These are phyloP conservation scores for Montipora foliosa DNA, from an alignment of 64 coral and sea anemone genomes.

Conservation along the genomic window DNA sequence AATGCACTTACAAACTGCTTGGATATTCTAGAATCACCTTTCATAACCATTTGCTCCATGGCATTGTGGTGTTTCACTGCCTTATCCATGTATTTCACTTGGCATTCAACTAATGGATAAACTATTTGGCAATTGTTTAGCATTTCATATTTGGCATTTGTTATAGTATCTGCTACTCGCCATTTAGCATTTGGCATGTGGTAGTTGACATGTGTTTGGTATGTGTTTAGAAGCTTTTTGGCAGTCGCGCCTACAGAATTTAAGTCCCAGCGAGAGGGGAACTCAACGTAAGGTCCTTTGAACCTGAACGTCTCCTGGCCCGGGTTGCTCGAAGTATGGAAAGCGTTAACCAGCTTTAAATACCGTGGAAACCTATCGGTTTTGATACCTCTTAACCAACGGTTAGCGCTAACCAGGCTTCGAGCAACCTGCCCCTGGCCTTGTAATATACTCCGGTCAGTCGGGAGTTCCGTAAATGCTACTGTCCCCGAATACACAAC, in stretches of 20 bases:
- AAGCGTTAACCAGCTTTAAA: too few relatives aligned
- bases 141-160: not conserved
- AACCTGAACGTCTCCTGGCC: not conserved
- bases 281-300: conserved; percentile 3
- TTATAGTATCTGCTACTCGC: not conserved
- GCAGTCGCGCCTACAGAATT: conserved; percentile 19
- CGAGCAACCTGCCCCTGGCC: not conserved
- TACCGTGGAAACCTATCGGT: too few relatives aligned
- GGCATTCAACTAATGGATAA: not conserved
- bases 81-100: not conserved
- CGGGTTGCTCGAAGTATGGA: not conserved
- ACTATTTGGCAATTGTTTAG: not conserved
- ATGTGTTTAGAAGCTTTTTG: conserved; percentile 7
- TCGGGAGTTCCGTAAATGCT: not conserved
- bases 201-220: conserved; percentile 20
- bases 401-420: too few relatives aligned
- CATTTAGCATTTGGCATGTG: conserved; percentile 18
- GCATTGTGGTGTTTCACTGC: conserved; percentile 3
- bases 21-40: not conserved
- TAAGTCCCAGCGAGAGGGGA: conserved; percentile 21
- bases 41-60: not conserved
- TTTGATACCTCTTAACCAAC: too few relatives aligned
- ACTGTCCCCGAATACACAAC: not conserved
- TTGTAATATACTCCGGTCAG: not conserved
- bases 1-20: not conserved